Percentiles rank a stretch among this genome's conserved stretches.
Conservation (phyloP, 2,113 vertebrate species). For the Cololabis saira region DNA sequence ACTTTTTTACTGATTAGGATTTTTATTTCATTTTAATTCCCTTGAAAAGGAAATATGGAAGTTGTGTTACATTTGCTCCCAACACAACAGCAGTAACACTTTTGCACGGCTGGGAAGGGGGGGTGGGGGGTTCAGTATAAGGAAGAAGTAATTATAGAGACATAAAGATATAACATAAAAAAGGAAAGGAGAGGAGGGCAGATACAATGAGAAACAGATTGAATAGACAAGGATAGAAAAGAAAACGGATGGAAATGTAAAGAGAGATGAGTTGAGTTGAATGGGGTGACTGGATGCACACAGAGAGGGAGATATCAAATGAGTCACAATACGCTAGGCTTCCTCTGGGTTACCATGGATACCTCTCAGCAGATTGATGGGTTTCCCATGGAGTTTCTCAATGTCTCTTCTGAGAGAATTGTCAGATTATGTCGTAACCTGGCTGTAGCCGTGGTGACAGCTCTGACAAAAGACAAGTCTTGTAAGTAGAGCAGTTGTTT, state of each 20-base stretch:
- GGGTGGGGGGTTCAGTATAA: no score
- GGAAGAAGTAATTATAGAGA: background rate
- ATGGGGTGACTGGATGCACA: constrained; percentile 7
- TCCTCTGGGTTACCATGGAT: constrained; percentile 69
- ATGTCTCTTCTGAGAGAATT: constrained; percentile 47
- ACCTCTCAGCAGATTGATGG: constrained; percentile 49
- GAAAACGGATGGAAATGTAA: constrained; percentile 11
- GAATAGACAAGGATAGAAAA: constrained; percentile 1
- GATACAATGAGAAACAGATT: constrained; percentile 11
- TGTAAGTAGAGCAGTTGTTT: background rate
- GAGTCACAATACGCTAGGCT: constrained; percentile 62
- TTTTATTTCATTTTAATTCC: no score
- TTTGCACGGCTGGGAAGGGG: no score
- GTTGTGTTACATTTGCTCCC: no score
- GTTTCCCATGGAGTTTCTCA: constrained; percentile 50
- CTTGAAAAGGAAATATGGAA: no score
- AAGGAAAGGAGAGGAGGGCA: background rate
- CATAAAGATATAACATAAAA: background rate
- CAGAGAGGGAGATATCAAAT: constrained; percentile 47
- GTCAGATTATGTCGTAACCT: constrained; percentile 56
- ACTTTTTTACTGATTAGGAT: no score
- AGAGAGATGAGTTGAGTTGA: constrained; percentile 28
- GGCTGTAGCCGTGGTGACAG: constrained; percentile 61
- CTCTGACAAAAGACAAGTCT: constrained; percentile 48
- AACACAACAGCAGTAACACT: no score